Percentiles rank a stretch among this genome's conserved stretches.
phyloP scores from a whole-genome alignment of 2,888 invertebrate species.

The Cactoblastis cactorum region DNA sequence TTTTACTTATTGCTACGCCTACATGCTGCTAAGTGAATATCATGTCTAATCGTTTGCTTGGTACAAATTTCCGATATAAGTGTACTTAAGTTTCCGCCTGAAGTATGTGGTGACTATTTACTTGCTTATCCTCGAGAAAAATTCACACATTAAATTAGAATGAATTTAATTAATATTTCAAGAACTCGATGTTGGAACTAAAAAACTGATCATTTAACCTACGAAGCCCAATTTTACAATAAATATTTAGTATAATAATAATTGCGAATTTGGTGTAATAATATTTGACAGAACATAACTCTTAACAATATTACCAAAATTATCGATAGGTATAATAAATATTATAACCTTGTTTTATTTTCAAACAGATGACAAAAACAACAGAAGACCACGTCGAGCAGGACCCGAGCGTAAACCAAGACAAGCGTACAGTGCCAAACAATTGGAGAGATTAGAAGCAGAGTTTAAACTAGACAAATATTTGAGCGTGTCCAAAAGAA shows the following conservation, averaged over 20 bases:
- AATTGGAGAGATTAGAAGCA: slow-evolving; percentile 92
- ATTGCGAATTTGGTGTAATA: too few species aligned
- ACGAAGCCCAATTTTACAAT: too few species aligned
- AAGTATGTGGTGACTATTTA: too few species aligned
- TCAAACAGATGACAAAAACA: slow-evolving; percentile 86
- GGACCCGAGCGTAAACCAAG: slow-evolving; percentile 96
- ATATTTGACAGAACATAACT: too few species aligned
- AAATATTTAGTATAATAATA: too few species aligned
- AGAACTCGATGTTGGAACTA: too few species aligned
- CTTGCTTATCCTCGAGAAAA: too few species aligned
- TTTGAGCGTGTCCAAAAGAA: slow-evolving; percentile 95
- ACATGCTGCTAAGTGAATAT: slow-evolving; percentile 2
- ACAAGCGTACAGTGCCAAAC: slow-evolving; percentile 97
- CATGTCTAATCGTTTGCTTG: neutral
- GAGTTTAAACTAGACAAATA: slow-evolving; percentile 98
- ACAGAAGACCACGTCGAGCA: slow-evolving; percentile 89
- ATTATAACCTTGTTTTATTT: slow-evolving; percentile 20
- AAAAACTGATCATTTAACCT: too few species aligned
- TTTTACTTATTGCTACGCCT: slow-evolving; percentile 29
- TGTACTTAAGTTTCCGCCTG: too few species aligned
- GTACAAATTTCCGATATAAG: neutral
- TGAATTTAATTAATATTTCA: too few species aligned
- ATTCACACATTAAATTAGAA: too few species aligned
- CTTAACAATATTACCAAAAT: too few species aligned
- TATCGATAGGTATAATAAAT: neutral